phyloP scores from a whole-genome alignment of 2,797 vertebrate genomes.

The Bradypodion pumilum region DNA sequence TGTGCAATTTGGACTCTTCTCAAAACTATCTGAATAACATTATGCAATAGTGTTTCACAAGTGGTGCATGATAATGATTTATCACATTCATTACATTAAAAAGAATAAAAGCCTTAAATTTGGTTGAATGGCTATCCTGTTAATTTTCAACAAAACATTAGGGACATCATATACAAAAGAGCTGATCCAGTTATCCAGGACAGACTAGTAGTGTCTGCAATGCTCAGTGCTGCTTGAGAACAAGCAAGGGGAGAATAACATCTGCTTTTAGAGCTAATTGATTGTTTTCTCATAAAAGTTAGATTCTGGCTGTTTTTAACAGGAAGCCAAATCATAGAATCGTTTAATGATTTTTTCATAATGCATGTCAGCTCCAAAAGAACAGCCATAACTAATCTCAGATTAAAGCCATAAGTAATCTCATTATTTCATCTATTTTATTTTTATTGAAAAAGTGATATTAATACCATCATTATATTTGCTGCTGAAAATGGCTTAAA shows the following conservation, averaged over 20 bases:
- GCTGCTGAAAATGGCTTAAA: constrained; percentile 4
- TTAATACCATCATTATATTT: constrained; percentile 19
- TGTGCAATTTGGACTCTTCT: constrained; percentile 74
- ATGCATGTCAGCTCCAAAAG: neutral
- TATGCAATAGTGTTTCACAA: constrained; percentile 63
- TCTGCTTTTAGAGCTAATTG: neutral
- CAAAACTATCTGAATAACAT: constrained; percentile 71
- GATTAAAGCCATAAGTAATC: neutral
- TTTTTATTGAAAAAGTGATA: neutral
- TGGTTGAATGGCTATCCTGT: constrained; percentile 55
- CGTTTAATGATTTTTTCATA: neutral
- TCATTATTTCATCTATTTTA: constrained; percentile 17
- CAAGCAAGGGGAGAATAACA: constrained; percentile 1
- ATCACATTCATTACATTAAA: constrained; percentile 67
- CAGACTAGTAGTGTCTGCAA: constrained; percentile 23
- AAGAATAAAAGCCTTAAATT: constrained; percentile 73
- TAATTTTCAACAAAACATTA: constrained; percentile 60
- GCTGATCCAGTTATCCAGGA: constrained; percentile 41
- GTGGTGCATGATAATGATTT: constrained; percentile 59
- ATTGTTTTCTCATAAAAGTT: neutral
- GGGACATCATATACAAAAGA: constrained; percentile 45
- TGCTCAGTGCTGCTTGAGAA: constrained; percentile 9
- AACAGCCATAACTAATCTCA: neutral
- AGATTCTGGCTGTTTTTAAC: neutral
- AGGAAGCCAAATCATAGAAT: neutral